Evolutionary conservation across 1,140 invertebrate genomes (phyloP), one percentile per base, ranked within the genome.

Genomic region (Muscidifurax raptorellus): DNA sequence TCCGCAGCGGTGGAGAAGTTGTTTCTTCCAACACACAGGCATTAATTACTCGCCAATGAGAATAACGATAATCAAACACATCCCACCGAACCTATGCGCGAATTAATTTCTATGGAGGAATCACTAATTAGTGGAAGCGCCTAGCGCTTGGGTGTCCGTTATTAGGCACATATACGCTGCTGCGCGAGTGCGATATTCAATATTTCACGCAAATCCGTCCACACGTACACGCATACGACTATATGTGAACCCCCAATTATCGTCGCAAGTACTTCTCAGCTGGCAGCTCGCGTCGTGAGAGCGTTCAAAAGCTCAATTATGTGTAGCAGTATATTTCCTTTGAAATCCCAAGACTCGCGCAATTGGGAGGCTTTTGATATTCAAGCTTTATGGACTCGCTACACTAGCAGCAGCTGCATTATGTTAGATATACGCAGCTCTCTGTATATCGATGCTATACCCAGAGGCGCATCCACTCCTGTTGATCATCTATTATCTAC

Each of bases 271-370:
- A 79, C 32, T 74, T 74, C 66, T 69, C 66, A 28, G 25, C 27
- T 28, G 12, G 25, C 13, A 67, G n/a, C 66, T 69, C 25, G 6
- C 28, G 27, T 30, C 52, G 52, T 12, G 47, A 64, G 77, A 18
- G 15, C 52, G 64, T 79, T 79, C 30, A 67, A 67, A 77, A 59
- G 75, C 75, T 52, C 75, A 77, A 77, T 77, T 59, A 59, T 30
- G 47, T 59, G 22, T 67, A 25, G 77, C n/a, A 36, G 22, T 40
- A 30, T 67, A 79, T 79, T 79, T 67, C 44, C 59, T 79, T 79
- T 67, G 52, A 79, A 79, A 79, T 67, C 10, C 25, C 30, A 79
- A 79, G 59, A 79, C 32, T 67, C 32, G n/a, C 32, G n/a, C 59
- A 32, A 79, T 36, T 66, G 52, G 32, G 12, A 66, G 22, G 52